Conservation (phyloP, 2,888 invertebrate species). For the Melieria omissa region DNA sequence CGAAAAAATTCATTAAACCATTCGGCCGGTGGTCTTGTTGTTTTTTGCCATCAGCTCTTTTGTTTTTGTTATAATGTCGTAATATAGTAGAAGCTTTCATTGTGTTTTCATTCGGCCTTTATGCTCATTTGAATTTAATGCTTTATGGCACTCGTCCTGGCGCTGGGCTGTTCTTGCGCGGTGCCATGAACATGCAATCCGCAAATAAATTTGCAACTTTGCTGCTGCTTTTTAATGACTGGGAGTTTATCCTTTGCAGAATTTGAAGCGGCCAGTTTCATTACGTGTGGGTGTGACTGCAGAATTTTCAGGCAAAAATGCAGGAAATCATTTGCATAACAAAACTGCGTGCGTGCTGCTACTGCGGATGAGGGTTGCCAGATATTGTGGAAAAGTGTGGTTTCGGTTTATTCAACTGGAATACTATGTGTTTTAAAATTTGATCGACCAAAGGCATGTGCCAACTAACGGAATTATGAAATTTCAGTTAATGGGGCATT, state of each 20-base stretch:
- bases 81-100: no score
- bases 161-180: neutral
- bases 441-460: neutral
- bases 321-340: constrained; percentile 56
- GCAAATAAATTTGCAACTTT: constrained; percentile 40
- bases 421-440: neutral
- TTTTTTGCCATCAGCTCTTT: no score
- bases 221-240: constrained; percentile 41
- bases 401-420: no score
- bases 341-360: constrained; percentile 48
- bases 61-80: no score
- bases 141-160: constrained; percentile 33
- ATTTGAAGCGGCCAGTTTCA: neutral
- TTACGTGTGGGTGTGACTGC: constrained; percentile 21
- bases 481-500: neutral
- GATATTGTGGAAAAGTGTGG: no score
- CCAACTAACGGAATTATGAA: neutral
- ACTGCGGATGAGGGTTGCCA: neutral
- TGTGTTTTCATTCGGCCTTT: neutral
- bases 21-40: no score
- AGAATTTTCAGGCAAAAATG: constrained; percentile 36
- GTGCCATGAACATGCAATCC: constrained; percentile 45
- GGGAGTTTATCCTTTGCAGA: constrained; percentile 16
- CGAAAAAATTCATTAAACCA: no score
- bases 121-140: constrained; percentile 42